phyloP scores from a whole-genome alignment of 2,888 invertebrate species.

The Melinaea menophilus region DNA sequence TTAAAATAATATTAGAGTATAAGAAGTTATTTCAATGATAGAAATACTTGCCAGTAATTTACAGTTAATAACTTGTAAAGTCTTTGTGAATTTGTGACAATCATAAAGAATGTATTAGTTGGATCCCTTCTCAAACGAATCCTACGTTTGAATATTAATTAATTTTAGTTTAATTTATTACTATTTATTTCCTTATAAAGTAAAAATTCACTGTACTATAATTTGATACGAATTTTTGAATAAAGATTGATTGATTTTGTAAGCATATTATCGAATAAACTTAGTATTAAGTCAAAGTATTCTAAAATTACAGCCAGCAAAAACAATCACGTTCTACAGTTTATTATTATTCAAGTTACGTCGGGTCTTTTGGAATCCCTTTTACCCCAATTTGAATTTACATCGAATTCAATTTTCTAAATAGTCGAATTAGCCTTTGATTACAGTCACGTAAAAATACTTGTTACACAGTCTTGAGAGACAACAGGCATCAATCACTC shows the following conservation, averaged over 20 bases:
- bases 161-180: too few species aligned
- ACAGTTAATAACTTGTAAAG: too few species aligned
- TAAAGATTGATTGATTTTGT: not conserved
- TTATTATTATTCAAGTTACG: conserved; percentile 7
- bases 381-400: conserved; percentile 19
- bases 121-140: too few species aligned
- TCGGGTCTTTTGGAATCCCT: conserved; percentile 7
- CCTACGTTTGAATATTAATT: too few species aligned
- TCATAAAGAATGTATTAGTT: too few species aligned
- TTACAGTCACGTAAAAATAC: conserved; percentile 65
- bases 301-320: not conserved
- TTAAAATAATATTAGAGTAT: too few species aligned
- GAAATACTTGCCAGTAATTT: too few species aligned
- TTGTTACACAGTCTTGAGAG: conserved; percentile 57
- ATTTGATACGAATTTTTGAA: too few species aligned
- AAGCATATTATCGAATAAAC: not conserved
- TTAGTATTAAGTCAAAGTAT: not conserved
- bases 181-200: too few species aligned
- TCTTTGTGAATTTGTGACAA: too few species aligned
- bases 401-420: conserved; percentile 25
- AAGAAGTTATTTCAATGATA: too few species aligned
- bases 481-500: conserved; percentile 51
- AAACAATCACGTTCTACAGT: conserved; percentile 3
- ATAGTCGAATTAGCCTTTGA: conserved; percentile 12
- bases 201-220: too few species aligned